These are phyloP conservation scores for Drosophila pullipes DNA, from an alignment of 2,888 invertebrate species.

Conservation along the genomic window DNA sequence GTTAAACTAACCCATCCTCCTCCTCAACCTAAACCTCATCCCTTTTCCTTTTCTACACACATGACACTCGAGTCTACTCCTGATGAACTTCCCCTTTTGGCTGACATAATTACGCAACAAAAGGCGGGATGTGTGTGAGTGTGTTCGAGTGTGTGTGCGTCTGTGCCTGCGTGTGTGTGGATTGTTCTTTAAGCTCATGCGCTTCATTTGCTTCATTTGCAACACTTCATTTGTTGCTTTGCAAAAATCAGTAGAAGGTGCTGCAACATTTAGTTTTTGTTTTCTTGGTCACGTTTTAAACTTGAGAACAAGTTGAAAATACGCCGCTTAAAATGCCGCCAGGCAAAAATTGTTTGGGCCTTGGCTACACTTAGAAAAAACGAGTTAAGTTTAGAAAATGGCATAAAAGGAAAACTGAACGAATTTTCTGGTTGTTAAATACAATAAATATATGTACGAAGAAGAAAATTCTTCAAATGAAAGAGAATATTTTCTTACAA, in stretches of 20 bases:
- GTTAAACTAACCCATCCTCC: slow-evolving; percentile 4
- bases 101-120: slow-evolving; percentile 71
- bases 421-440: background rate
- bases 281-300: slow-evolving; percentile 71
- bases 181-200: slow-evolving; percentile 33
- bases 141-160: background rate
- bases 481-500: background rate
- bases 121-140: slow-evolving; percentile 23
- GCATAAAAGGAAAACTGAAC: background rate
- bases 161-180: background rate
- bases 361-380: slow-evolving; percentile 19
- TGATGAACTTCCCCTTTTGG: slow-evolving; percentile 45
- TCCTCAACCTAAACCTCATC: background rate
- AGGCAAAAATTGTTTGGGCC: background rate
- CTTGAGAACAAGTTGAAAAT: slow-evolving; percentile 58
- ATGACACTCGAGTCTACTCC: slow-evolving; percentile 48
- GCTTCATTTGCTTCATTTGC: slow-evolving; percentile 57
- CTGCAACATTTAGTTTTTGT: slow-evolving; percentile 7
- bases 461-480: background rate
- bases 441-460: too few relatives aligned
- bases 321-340: slow-evolving; percentile 27
- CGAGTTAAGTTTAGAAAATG: background rate
- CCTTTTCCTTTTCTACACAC: background rate
- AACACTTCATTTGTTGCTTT: slow-evolving; percentile 35
- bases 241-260: slow-evolving; percentile 18